Conservation (phyloP, 1,140 invertebrate species). For the Papilio glaucus region DNA sequence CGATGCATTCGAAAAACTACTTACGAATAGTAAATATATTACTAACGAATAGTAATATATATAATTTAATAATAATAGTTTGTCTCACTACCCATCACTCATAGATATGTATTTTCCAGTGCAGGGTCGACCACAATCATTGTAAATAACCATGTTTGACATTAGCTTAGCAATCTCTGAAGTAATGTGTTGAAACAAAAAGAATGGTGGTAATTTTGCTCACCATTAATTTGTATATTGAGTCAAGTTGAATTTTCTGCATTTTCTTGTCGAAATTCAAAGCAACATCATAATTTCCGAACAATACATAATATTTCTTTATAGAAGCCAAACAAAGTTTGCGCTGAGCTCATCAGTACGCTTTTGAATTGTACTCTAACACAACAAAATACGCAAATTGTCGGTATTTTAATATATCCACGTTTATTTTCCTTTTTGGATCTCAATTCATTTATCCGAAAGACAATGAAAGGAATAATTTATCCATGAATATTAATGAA, state of each 20-base stretch:
- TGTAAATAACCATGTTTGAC: too few species aligned
- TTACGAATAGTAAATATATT: too few species aligned
- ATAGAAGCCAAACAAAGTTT: conserved; percentile 35
- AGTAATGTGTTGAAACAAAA: too few species aligned
- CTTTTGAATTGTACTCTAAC: conserved; percentile 34
- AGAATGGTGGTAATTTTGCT: not conserved
- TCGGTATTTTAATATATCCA: conserved; percentile 44
- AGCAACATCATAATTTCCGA: not conserved
- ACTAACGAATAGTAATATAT: too few species aligned
- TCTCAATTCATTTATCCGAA: conserved; percentile 69
- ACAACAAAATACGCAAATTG: conserved; percentile 43
- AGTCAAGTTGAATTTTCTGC: not conserved
- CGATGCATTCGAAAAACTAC: too few species aligned
- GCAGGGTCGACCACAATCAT: too few species aligned
- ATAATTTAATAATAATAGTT: too few species aligned
- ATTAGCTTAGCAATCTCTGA: too few species aligned
- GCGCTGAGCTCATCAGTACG: conserved; percentile 34
- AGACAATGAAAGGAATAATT: conserved; percentile 78
- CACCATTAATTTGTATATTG: not conserved
- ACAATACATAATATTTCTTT: conserved; percentile 35
- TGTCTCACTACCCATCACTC: too few species aligned
- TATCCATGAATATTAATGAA: conserved; percentile 80
- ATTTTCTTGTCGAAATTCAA: not conserved
- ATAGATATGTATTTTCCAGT: too few species aligned
- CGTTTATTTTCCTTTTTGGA: conserved; percentile 66